A percentile compares a stretch with the other conserved stretches of the same genome.
These are phyloP conservation scores for Sisor rabdophorus DNA, from an alignment of 2,113 vertebrate genomes.

Conservation along the genomic window DNA sequence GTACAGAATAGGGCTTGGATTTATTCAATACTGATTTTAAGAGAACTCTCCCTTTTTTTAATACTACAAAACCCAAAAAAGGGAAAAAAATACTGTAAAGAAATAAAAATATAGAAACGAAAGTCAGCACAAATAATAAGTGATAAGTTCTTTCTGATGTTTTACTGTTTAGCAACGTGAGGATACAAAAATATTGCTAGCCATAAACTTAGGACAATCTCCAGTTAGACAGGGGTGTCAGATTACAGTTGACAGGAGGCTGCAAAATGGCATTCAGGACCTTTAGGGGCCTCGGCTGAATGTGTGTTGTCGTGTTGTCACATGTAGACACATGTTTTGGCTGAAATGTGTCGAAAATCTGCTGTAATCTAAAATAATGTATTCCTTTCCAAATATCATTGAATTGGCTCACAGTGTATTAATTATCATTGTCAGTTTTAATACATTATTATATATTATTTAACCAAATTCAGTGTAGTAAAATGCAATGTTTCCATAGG, in stretches of 20 bases:
- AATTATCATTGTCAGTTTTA: too few relatives aligned
- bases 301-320: too few relatives aligned
- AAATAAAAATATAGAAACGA: not conserved
- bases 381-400: too few relatives aligned
- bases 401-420: too few relatives aligned
- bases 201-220: not conserved
- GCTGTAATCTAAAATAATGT: too few relatives aligned
- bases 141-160: not conserved
- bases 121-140: not conserved
- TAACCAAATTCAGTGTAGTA: too few relatives aligned
- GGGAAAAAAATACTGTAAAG: not conserved
- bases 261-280: not conserved
- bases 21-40: conserved; percentile 17
- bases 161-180: not conserved
- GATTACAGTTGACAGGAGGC: not conserved
- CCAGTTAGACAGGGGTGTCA: not conserved
- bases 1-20: conserved; percentile 3
- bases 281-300: too few relatives aligned
- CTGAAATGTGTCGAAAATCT: too few relatives aligned
- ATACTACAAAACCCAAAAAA: not conserved
- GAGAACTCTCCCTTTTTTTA: conserved; percentile 3
- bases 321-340: too few relatives aligned
- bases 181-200: too few relatives aligned
- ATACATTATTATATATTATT: too few relatives aligned
- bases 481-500: too few relatives aligned